phyloP scores from a whole-genome alignment of 2,888 invertebrate genomes.

The Plutella xylostella region DNA sequence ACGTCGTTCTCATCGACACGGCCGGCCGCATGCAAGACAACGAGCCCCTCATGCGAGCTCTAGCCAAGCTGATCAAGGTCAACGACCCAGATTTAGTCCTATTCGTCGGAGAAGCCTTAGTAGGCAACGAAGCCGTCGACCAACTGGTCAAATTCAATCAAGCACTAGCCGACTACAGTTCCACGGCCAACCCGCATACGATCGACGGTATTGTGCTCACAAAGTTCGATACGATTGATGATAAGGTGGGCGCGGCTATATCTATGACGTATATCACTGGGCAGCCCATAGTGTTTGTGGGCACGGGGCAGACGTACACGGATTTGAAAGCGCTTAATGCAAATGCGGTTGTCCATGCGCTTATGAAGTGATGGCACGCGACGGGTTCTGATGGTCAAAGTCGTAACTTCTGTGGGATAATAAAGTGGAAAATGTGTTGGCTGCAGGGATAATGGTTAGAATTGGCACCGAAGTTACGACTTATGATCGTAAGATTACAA shows the following conservation, averaged over 20 bases:
- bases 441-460: no score
- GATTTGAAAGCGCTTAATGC: conserved; percentile 97
- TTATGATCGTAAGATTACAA: no score
- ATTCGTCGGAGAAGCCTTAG: conserved; percentile 99
- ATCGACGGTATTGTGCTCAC: conserved; percentile 99
- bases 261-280: conserved; percentile 99
- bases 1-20: conserved; percentile 97
- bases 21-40: conserved; percentile 99
- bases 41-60: conserved; percentile 97
- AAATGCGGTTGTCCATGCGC: conserved; percentile 93
- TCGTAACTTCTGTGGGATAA: no score
- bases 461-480: no score
- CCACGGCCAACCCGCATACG: conserved; percentile 83
- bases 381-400: neutral
- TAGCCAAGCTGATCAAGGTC: conserved; percentile 96
- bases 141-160: conserved; percentile 99
- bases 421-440: no score
- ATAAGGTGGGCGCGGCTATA: conserved; percentile 99
- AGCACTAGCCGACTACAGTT: conserved; percentile 92
- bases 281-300: conserved; percentile 99
- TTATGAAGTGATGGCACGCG: conserved; percentile 82
- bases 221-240: conserved; percentile 99
- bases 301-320: conserved; percentile 98
- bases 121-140: conserved; percentile 99
- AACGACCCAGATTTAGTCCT: conserved; percentile 98